A percentile compares a stretch with the other conserved stretches of the same genome.
phyloP scores from a whole-genome alignment of 2,888 invertebrate species.

The Brenthis daphne region DNA sequence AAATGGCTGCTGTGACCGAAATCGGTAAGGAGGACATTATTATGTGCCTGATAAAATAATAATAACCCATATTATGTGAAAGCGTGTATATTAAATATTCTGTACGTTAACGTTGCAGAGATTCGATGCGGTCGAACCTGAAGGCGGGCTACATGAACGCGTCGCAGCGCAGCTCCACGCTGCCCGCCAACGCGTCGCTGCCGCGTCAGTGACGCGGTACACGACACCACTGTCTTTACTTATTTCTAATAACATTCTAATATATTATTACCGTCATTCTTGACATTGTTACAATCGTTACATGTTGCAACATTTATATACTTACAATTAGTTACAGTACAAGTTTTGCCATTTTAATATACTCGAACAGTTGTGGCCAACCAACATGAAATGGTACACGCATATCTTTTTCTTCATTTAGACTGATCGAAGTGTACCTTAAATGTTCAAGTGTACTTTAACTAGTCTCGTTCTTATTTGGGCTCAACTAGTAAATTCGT shows the following conservation, averaged over 20 bases:
- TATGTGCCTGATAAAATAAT: too few species aligned
- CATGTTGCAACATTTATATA: not conserved
- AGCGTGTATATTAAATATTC: not conserved
- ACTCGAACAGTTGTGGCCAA: too few species aligned
- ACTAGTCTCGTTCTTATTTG: constrained; percentile 22
- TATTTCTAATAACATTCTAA: not conserved
- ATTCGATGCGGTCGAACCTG: constrained; percentile 89
- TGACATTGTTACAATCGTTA: not conserved
- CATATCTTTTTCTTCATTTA: not conserved
- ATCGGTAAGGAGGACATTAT: too few species aligned
- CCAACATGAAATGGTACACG: too few species aligned
- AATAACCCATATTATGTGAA: too few species aligned
- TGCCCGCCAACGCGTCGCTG: constrained; percentile 92
- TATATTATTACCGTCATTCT: not conserved
- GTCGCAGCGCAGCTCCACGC: constrained; percentile 91
- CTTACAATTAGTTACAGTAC: not conserved
- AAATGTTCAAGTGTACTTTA: constrained; percentile 18
- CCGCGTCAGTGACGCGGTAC: constrained; percentile 75
- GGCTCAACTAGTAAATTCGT: constrained; percentile 16
- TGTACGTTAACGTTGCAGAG: constrained; percentile 76
- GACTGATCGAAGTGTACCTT: constrained; percentile 1
- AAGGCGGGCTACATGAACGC: constrained; percentile 88
- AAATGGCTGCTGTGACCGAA: too few species aligned
- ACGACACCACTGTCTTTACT: not conserved
- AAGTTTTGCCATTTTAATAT: not conserved